These are phyloP conservation scores for Isichthys henryi DNA, from an alignment of 2,113 vertebrate species.

Conservation along the genomic window DNA sequence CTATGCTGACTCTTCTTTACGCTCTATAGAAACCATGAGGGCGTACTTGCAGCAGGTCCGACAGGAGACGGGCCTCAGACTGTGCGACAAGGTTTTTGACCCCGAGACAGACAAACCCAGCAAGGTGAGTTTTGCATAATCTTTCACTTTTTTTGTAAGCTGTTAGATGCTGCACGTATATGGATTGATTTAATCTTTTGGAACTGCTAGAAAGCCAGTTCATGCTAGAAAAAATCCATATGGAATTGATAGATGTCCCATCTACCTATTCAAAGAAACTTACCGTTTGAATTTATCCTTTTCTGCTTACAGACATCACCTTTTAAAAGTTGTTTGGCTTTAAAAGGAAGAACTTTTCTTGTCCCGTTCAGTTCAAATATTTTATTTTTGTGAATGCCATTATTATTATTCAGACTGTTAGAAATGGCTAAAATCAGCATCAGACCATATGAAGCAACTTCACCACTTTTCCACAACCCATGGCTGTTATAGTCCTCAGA, in stretches of 20 bases:
- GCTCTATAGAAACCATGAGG: conserved; percentile 82
- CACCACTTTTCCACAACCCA: background rate
- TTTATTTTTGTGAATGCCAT: background rate
- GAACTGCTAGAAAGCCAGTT: background rate
- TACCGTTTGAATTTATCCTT: background rate
- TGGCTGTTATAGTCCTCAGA: background rate
- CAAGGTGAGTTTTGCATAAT: conserved; percentile 67
- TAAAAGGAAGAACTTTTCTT: background rate
- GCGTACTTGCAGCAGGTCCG: conserved; percentile 93
- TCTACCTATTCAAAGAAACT: background rate
- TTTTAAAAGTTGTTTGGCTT: background rate
- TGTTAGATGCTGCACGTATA: background rate
- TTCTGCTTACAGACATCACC: background rate
- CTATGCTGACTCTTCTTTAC: background rate
- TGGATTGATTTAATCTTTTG: background rate
- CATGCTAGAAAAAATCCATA: background rate
- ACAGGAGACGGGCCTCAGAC: conserved; percentile 88
- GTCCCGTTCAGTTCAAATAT: background rate
- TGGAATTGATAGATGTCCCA: background rate
- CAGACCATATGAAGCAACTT: background rate
- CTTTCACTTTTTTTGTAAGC: background rate
- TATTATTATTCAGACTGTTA: background rate
- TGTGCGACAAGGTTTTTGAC: conserved; percentile 96
- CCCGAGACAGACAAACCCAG: conserved; percentile 96
- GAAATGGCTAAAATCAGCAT: background rate